Base-by-base conservation (phyloP, 2,888 invertebrate species). In the Euclidia mi region DNA sequence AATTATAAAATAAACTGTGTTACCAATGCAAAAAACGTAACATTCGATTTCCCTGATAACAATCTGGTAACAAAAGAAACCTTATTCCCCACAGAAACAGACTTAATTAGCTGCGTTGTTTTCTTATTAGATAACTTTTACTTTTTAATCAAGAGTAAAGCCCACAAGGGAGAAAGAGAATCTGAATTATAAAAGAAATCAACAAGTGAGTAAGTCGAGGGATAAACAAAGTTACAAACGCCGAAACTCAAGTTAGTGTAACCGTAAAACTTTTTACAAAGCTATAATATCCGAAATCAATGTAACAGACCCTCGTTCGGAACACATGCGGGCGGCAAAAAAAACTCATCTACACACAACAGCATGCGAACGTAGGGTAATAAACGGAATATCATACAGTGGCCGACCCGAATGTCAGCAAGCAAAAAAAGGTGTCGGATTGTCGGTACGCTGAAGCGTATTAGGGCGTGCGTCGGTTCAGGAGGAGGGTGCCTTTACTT, bases 291-390 rank as follows among this genome's bases (percentile, higher is more conserved):
- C 52, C 60, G 66, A 80, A 82, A 82, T 83, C 81, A 82, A 81
- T 79, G 82, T 72, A 69, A 67, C 81, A 77, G 74, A 78, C 82
- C 85, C 84, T 83, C 83, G 68, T 77, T 75, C 62, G 69, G 68
- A 85, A 85, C 85, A 87, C 77, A 91, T 91, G 91, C 89, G 90
- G 90, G 90, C 79, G 65, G 71, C 81, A 87, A 87, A 90, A 87
- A 90, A 90, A 89, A 89, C 71, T 70, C 61, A 57, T 67, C 72
- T 67, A 78, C 74, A 76, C 65, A 68, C 71, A 75, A 75, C 76
- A 66, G 68, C 77, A 77, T 78, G 65, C 64, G 62, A 47, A 49
- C 59, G 70, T 57, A 65, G 70, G 76, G 80, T 82, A 86, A 86
- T 88, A 87, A 88, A 89, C 82, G 78, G 76, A 84, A 89, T 84